phyloP scores from a whole-genome alignment of 2,888 invertebrate species.

The Caenorhabditis sp. region DNA sequence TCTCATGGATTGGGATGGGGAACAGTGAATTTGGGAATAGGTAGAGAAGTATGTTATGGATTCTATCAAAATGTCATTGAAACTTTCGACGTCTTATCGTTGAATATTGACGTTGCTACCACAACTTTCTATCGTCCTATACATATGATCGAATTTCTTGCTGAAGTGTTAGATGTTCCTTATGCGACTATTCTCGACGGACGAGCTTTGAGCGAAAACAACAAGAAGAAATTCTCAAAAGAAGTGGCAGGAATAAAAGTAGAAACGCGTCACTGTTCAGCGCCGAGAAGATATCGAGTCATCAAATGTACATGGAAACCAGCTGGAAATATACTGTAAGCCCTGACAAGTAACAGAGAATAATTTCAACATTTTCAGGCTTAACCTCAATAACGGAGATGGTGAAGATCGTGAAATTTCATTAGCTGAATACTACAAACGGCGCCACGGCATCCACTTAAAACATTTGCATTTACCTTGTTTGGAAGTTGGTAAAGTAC shows the following conservation, averaged over 20 bases:
- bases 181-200: conserved; percentile 20
- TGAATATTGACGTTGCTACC: conserved; percentile 38
- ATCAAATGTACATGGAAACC: conserved; percentile 28
- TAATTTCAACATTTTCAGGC: background rate
- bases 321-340: conserved; percentile 8
- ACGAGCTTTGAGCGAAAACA: conserved; percentile 19
- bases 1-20: conserved; percentile 29
- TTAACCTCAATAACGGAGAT: background rate
- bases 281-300: conserved; percentile 23
- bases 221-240: conserved; percentile 30
- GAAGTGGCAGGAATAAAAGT: conserved; percentile 31
- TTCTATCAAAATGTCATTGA: conserved; percentile 37
- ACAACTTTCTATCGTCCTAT: conserved; percentile 39
- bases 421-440: conserved; percentile 26
- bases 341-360: too few species aligned
- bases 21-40: conserved; percentile 32
- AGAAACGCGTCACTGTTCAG: conserved; percentile 24
- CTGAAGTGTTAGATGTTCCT: conserved; percentile 33
- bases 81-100: conserved; percentile 15
- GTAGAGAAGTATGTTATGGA: conserved; percentile 40
- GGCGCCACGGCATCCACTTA: conserved; percentile 16
- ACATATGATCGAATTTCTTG: conserved; percentile 29
- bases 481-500: conserved; percentile 18
- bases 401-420: background rate
- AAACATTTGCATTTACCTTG: conserved; percentile 30